Evolutionary conservation across 2,888 invertebrate species (phyloP).

Genomic region (Sericinus montela): DNA sequence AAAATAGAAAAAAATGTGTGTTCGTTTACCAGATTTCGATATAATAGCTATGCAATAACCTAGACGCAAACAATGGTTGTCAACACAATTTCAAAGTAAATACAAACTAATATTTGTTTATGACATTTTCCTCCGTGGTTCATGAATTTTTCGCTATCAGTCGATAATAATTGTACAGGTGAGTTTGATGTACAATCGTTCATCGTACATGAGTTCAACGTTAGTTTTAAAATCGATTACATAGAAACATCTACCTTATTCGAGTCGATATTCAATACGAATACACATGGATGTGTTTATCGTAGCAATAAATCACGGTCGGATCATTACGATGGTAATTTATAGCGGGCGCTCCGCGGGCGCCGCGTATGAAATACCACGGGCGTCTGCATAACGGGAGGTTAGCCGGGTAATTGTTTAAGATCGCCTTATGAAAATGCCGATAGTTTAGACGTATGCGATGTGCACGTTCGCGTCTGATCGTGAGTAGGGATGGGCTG

Average conservation of each 20-base stretch:
- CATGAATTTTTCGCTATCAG: no score
- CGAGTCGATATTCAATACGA: constrained; percentile 48
- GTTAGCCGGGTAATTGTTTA: constrained; percentile 8
- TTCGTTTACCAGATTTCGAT: neutral
- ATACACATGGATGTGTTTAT: constrained; percentile 63
- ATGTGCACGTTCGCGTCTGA: no score
- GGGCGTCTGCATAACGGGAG: constrained; percentile 30
- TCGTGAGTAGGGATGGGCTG: no score
- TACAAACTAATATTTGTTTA: no score
- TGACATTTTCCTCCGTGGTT: no score
- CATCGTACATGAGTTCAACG: neutral
- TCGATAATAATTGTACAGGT: no score
- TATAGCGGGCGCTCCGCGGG: constrained; percentile 54
- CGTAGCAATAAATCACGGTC: constrained; percentile 65
- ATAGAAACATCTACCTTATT: constrained; percentile 21
- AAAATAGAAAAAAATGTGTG: no score
- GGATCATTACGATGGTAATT: constrained; percentile 73
- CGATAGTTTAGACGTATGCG: neutral
- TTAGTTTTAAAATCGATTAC: neutral
- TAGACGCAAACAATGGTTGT: constrained; percentile 51
- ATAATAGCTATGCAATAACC: constrained; percentile 31
- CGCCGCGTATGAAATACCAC: constrained; percentile 43
- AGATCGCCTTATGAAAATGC: neutral
- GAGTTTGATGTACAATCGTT: no score
- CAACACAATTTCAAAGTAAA: constrained; percentile 54